Percentiles rank a stretch among this genome's conserved stretches.
phyloP scores from a whole-genome alignment of 2,113 vertebrate species.

The Hippocampus zosterae region DNA sequence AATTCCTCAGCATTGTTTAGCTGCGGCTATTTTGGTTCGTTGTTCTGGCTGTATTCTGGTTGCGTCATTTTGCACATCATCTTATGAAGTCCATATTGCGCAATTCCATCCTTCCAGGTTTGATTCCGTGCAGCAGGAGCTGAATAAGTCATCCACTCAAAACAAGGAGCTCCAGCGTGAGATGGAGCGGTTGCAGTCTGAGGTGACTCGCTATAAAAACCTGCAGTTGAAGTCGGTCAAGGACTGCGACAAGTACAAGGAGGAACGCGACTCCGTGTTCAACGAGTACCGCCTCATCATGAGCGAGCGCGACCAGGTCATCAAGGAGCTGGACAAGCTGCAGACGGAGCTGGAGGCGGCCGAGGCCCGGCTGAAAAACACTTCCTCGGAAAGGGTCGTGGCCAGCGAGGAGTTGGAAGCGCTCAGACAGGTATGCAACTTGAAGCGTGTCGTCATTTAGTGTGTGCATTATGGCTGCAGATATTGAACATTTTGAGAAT shows the following conservation, averaged over 20 bases:
- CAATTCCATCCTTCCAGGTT: conserved; percentile 69
- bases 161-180: conserved; percentile 96
- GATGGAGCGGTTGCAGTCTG: conserved; percentile 92
- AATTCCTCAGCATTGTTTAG: not conserved
- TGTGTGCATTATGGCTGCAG: not conserved
- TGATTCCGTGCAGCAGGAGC: conserved; percentile 89
- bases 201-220: conserved; percentile 91
- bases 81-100: not conserved
- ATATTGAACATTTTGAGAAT: too few relatives aligned
- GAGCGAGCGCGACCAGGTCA: conserved; percentile 98
- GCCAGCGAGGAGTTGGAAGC: conserved; percentile 94
- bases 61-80: not conserved
- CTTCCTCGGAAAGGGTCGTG: conserved; percentile 88
- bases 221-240: conserved; percentile 86
- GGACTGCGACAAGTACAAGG: conserved; percentile 95
- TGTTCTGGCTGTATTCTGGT: not conserved
- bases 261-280: conserved; percentile 95
- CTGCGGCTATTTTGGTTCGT: not conserved
- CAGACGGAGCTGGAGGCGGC: conserved; percentile 94
- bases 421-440: conserved; percentile 82
- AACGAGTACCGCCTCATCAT: conserved; percentile 97
- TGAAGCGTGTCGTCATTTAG: not conserved
- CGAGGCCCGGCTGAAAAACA: conserved; percentile 91
- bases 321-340: conserved; percentile 95
- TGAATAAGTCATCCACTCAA: conserved; percentile 86